phyloP scores from a whole-genome alignment of 2,113 vertebrate species.

The Turdus rufiventris region DNA sequence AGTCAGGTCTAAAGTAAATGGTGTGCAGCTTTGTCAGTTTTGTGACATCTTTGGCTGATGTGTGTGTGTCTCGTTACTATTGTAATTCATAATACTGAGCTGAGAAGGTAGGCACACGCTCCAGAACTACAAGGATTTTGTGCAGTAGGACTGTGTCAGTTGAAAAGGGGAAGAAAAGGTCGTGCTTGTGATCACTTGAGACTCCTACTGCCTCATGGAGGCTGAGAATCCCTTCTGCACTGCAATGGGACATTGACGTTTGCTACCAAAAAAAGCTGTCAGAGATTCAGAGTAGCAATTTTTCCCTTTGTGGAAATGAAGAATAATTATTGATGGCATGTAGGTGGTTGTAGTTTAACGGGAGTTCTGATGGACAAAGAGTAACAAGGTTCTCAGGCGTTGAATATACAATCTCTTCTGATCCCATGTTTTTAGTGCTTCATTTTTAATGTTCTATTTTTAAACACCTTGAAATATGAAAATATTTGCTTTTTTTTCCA shows the following conservation, averaged over 20 bases:
- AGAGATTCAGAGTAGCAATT: neutral
- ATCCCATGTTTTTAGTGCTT: slow-evolving; percentile 6
- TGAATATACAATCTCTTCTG: neutral
- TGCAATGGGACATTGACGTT: neutral
- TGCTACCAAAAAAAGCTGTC: neutral
- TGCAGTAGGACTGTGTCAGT: neutral
- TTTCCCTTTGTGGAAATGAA: neutral
- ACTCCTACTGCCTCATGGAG: fast-evolving
- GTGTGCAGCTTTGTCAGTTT: neutral
- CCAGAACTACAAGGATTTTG: neutral
- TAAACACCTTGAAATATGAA: slow-evolving; percentile 10
- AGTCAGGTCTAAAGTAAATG: neutral
- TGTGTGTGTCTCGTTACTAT: neutral
- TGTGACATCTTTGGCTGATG: neutral
- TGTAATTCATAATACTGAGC: neutral
- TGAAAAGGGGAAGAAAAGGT: neutral
- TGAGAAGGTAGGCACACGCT: neutral
- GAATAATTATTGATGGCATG: neutral
- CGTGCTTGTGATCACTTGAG: neutral
- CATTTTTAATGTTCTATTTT: slow-evolving; percentile 27
- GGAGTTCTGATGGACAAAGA: neutral
- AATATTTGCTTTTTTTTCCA: slow-evolving; percentile 8
- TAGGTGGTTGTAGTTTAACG: neutral
- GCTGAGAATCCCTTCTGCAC: neutral
- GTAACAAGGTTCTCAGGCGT: neutral